These are phyloP conservation scores for Mellivora capensis DNA, from an alignment of 2,113 vertebrate species.

Conservation along the genomic window DNA sequence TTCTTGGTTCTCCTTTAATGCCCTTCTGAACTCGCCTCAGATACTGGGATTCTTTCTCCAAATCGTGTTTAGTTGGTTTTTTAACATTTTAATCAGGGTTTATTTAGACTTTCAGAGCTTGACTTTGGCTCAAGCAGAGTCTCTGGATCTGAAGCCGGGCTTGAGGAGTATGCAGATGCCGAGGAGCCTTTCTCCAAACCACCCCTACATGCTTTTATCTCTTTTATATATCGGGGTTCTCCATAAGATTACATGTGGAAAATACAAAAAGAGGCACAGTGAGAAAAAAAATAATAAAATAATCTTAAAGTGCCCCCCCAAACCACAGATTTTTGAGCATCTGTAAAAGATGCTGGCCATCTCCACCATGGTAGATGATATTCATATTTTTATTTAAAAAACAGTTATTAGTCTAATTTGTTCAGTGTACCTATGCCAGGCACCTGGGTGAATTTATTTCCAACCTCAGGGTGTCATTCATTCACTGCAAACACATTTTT, in stretches of 20 bases:
- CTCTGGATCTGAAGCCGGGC: neutral
- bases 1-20: neutral
- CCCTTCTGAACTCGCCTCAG: constrained; percentile 4
- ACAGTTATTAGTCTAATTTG: neutral
- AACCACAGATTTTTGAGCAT: neutral
- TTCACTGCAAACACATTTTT: neutral
- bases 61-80: neutral
- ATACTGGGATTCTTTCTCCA: neutral
- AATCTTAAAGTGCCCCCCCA: neutral
- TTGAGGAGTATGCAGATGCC: neutral
- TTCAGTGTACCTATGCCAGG: neutral
- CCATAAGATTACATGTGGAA: neutral
- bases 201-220: neutral
- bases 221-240: neutral
- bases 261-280: neutral
- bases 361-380: neutral
- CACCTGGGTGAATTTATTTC: neutral
- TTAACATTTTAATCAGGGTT: constrained; percentile 24
- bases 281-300: neutral
- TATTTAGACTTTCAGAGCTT: neutral
- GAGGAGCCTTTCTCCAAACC: neutral
- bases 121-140: neutral
- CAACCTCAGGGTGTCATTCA: neutral
- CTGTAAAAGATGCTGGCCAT: neutral
- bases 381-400: neutral